Conservation (phyloP, 2,888 invertebrate species). For the Ctena decussata region DNA sequence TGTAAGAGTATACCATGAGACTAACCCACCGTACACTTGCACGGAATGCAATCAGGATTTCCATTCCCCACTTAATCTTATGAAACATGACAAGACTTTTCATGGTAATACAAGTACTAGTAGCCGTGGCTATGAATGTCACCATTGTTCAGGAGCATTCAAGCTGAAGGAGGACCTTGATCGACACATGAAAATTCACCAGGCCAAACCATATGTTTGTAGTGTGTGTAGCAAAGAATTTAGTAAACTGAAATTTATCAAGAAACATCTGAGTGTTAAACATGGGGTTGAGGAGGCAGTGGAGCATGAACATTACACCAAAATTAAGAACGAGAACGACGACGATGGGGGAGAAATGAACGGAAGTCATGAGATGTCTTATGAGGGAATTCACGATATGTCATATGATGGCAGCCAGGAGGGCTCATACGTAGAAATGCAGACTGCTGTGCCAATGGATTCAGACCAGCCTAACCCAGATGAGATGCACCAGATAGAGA, state of each 20-base stretch:
- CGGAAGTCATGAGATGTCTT: neutral
- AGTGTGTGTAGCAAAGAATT: slow-evolving; percentile 46
- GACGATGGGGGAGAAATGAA: neutral
- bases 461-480: neutral
- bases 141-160: slow-evolving; percentile 54
- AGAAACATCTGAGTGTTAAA: slow-evolving; percentile 58
- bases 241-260: slow-evolving; percentile 54
- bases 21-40: slow-evolving; percentile 61
- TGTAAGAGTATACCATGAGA: slow-evolving; percentile 59
- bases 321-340: slow-evolving; percentile 2
- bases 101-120: slow-evolving; percentile 40
- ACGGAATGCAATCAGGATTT: slow-evolving; percentile 59
- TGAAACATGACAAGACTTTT: slow-evolving; percentile 49
- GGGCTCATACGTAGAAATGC: neutral
- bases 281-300: slow-evolving; percentile 38
- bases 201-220: slow-evolving; percentile 53
- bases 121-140: slow-evolving; percentile 33
- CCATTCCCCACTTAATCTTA: slow-evolving; percentile 47
- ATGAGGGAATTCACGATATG: neutral
- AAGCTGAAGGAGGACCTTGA: slow-evolving; percentile 40
- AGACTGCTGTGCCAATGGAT: neutral
- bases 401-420: neutral
- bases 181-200: slow-evolving; percentile 57
- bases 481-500: neutral
- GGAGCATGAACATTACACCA: slow-evolving; percentile 44